These are phyloP conservation scores for Corythoichthys haematopterus DNA, from an alignment of 2,113 vertebrate species.

Conservation along the genomic window DNA sequence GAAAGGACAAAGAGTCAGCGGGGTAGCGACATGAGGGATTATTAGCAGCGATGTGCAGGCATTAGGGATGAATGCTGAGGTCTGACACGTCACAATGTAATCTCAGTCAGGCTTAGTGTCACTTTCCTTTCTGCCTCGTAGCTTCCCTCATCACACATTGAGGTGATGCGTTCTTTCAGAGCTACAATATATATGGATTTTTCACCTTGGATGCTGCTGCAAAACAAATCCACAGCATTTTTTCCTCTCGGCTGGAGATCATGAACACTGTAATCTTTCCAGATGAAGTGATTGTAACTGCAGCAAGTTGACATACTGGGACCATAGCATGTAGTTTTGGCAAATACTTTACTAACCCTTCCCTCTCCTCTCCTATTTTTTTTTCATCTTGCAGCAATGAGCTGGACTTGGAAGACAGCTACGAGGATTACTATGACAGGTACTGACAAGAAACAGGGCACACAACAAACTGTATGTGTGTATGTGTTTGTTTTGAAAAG, in stretches of 20 bases:
- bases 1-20: slow-evolving; percentile 37
- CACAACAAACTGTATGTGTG: slow-evolving; percentile 27
- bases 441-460: slow-evolving; percentile 53
- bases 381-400: slow-evolving; percentile 62
- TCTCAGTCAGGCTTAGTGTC: slow-evolving; percentile 51
- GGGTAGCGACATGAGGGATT: slow-evolving; percentile 51
- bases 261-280: slow-evolving; percentile 54
- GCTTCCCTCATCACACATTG: slow-evolving; percentile 23
- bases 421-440: slow-evolving; percentile 78
- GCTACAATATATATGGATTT: slow-evolving; percentile 51
- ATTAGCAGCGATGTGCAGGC: slow-evolving; percentile 46
- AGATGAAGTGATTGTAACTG: slow-evolving; percentile 43
- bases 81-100: slow-evolving; percentile 50
- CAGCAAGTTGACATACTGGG: slow-evolving; percentile 20
- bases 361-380: slow-evolving; percentile 19
- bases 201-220: slow-evolving; percentile 48
- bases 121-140: slow-evolving; percentile 25
- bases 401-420: slow-evolving; percentile 74
- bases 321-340: slow-evolving; percentile 10
- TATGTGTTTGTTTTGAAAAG: slow-evolving; percentile 20
- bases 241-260: slow-evolving; percentile 53
- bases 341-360: slow-evolving; percentile 18
- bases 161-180: neutral
- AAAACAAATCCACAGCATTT: slow-evolving; percentile 52
- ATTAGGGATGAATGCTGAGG: slow-evolving; percentile 53